Conservation (phyloP, 2,888 invertebrate species). For the Thera obeliscata region DNA sequence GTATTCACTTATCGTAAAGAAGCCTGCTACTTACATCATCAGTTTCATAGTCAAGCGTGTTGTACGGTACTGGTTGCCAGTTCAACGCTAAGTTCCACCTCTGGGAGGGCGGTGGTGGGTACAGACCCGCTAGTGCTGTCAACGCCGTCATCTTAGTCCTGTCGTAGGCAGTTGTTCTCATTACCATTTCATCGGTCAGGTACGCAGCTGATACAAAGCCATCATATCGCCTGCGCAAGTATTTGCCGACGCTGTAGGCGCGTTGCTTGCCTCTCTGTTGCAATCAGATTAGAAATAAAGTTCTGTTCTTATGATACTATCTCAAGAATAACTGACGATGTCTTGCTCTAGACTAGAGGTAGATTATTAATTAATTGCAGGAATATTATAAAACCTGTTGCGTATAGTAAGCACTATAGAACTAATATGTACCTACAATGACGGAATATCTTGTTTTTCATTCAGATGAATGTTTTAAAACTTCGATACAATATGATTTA, state of each 20-base stretch:
- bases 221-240: slow-evolving; percentile 75
- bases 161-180: slow-evolving; percentile 87
- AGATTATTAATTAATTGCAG: too few species aligned
- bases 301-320: too few species aligned
- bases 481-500: too few species aligned
- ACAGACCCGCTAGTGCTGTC: slow-evolving; percentile 88
- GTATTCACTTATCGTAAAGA: not conserved
- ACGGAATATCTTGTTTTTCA: not conserved
- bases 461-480: not conserved
- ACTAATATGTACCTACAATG: too few species aligned
- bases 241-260: slow-evolving; percentile 76
- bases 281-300: slow-evolving; percentile 10
- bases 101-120: slow-evolving; percentile 84
- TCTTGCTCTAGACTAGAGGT: too few species aligned
- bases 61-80: slow-evolving; percentile 89
- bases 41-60: slow-evolving; percentile 59
- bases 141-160: slow-evolving; percentile 90
- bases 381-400: too few species aligned
- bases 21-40: slow-evolving; percentile 72
- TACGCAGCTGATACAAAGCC: slow-evolving; percentile 75
- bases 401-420: too few species aligned
- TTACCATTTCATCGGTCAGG: slow-evolving; percentile 73
- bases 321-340: too few species aligned
- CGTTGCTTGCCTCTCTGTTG: slow-evolving; percentile 81
- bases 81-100: slow-evolving; percentile 82